phyloP scores from a whole-genome alignment of 2,888 invertebrate species.

The Polietes domitor region DNA sequence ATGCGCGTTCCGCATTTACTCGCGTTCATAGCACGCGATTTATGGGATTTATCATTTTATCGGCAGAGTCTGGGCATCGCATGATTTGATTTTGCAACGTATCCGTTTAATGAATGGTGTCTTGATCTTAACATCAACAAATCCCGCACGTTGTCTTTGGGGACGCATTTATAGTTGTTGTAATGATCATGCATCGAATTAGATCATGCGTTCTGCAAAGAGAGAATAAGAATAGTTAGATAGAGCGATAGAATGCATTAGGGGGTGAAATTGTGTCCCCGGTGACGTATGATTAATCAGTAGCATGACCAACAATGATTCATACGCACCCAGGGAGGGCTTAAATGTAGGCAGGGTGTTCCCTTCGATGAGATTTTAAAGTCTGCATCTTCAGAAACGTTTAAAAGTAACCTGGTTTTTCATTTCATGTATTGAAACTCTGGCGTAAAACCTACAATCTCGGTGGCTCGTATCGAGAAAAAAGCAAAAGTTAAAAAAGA shows the following conservation, averaged over 20 bases:
- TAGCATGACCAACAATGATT: neutral
- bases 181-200: conserved; percentile 68
- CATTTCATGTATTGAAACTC: too few relatives aligned
- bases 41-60: conserved; percentile 57
- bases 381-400: too few relatives aligned
- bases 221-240: neutral
- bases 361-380: too few relatives aligned
- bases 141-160: conserved; percentile 77
- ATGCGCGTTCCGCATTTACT: conserved; percentile 57
- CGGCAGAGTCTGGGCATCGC: conserved; percentile 1
- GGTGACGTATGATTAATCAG: neutral
- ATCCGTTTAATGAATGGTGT: conserved; percentile 77
- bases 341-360: too few relatives aligned
- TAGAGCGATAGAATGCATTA: neutral
- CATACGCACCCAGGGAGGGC: too few relatives aligned
- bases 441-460: too few relatives aligned
- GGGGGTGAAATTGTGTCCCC: neutral
- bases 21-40: conserved; percentile 65
- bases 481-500: too few relatives aligned
- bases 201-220: conserved; percentile 66
- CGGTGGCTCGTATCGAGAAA: too few relatives aligned
- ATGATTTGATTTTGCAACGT: conserved; percentile 77
- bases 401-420: too few relatives aligned
- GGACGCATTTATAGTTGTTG: conserved; percentile 78
- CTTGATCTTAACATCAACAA: conserved; percentile 77